These are phyloP conservation scores for Ceyx melanurus DNA, from an alignment of 2,113 vertebrate species.

Conservation along the genomic window DNA sequence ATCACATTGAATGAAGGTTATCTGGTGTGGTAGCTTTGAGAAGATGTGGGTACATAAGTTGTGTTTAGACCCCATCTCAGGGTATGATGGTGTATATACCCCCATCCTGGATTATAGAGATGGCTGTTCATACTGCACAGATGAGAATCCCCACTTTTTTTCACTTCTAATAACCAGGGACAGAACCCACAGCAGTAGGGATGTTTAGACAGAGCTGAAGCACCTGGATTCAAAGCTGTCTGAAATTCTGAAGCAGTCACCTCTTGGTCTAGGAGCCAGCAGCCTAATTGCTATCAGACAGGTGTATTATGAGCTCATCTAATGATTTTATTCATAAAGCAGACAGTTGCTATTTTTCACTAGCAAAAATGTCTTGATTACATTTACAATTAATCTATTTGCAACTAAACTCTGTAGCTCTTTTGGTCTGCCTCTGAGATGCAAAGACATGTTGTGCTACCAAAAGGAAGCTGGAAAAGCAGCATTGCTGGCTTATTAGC, in stretches of 20 bases:
- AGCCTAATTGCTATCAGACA: not conserved
- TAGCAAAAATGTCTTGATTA: not conserved
- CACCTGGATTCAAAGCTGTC: not conserved
- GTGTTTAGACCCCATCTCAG: not conserved
- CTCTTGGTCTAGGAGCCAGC: not conserved
- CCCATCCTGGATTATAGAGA: not conserved
- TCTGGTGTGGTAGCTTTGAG: not conserved
- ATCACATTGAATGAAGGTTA: not conserved
- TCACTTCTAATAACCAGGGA: not conserved
- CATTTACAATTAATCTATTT: not conserved
- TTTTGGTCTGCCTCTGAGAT: not conserved
- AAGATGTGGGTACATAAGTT: not conserved
- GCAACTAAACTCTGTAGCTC: not conserved
- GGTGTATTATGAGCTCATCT: not conserved
- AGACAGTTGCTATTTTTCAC: not conserved
- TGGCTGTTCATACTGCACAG: not conserved
- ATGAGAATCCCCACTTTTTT: not conserved
- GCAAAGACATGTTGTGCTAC: not conserved
- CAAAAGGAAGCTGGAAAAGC: not conserved
- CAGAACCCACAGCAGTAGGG: not conserved
- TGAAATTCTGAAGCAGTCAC: not conserved
- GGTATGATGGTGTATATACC: not conserved
- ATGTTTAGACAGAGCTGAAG: not conserved
- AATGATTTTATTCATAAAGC: not conserved
- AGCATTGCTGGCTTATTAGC: not conserved